Evolutionary conservation across 2,113 vertebrate species (phyloP).

Genomic region (Dendropsophus ebraccatus): DNA sequence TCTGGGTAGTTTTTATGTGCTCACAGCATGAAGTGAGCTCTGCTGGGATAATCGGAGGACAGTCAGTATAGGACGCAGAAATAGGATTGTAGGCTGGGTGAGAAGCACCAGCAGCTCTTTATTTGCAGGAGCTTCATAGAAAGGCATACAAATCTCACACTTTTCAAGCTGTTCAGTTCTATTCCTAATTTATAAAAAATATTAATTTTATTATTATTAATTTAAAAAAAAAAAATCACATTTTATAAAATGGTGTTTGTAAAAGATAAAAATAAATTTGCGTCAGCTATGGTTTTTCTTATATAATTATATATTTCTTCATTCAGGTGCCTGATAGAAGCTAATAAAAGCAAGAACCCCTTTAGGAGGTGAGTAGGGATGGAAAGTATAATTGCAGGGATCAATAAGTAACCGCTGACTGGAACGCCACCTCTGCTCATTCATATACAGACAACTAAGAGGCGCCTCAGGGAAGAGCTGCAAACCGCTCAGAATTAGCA

Average conservation of each 20-base stretch:
- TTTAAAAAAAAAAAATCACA: too few species aligned
- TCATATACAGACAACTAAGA: not conserved
- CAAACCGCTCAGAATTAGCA: not conserved
- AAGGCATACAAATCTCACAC: not conserved
- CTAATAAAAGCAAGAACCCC: not conserved
- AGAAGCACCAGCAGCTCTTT: not conserved
- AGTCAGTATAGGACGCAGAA: not conserved
- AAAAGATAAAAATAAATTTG: too few species aligned
- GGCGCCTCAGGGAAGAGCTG: not conserved
- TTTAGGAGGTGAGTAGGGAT: not conserved
- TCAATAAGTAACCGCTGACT: not conserved
- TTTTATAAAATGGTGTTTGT: too few species aligned
- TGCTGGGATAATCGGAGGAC: not conserved
- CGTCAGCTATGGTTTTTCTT: not conserved
- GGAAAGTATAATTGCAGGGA: not conserved
- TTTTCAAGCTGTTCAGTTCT: not conserved
- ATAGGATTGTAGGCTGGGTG: not conserved
- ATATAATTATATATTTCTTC: not conserved
- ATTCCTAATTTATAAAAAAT: too few species aligned
- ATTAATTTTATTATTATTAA: too few species aligned
- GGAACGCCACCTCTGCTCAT: not conserved
- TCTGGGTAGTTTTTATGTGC: not conserved
- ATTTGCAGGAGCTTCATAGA: not conserved
- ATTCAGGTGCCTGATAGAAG: not conserved
- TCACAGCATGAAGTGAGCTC: not conserved